Conservation (phyloP, 2,113 vertebrate genomes). For the Ciconia maguari region DNA sequence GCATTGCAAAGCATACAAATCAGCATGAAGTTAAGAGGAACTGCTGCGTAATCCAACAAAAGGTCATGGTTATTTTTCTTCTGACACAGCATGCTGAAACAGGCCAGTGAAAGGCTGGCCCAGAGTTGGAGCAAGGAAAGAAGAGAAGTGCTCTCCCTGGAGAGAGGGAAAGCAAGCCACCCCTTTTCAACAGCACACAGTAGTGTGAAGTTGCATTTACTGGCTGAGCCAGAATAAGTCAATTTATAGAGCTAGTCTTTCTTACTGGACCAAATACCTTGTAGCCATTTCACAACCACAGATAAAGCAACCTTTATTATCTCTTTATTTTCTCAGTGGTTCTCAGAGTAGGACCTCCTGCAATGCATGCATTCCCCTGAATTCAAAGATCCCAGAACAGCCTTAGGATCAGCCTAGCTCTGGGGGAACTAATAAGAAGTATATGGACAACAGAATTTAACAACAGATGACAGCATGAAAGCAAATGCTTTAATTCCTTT, state of each 20-base stretch:
- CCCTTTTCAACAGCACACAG: neutral
- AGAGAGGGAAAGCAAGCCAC: neutral
- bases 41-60: neutral
- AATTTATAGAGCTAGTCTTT: neutral
- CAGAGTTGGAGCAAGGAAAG: neutral
- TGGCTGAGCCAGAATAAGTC: neutral
- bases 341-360: neutral
- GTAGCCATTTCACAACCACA: neutral
- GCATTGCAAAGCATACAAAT: neutral
- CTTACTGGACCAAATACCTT: neutral
- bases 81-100: neutral
- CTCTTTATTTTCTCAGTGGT: neutral
- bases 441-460: neutral
- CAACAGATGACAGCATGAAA: neutral
- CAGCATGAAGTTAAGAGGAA: neutral
- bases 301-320: neutral
- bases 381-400: neutral
- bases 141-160: no score
- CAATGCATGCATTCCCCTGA: neutral
- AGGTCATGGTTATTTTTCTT: neutral
- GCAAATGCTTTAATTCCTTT: neutral
- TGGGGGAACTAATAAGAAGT: neutral
- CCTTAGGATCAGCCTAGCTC: neutral
- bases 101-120: neutral
- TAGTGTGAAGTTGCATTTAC: fast-evolving